Base-by-base conservation (phyloP, 37 sponge, comb jelly and placozoan genomes). In the Tethya wilhelma region DNA sequence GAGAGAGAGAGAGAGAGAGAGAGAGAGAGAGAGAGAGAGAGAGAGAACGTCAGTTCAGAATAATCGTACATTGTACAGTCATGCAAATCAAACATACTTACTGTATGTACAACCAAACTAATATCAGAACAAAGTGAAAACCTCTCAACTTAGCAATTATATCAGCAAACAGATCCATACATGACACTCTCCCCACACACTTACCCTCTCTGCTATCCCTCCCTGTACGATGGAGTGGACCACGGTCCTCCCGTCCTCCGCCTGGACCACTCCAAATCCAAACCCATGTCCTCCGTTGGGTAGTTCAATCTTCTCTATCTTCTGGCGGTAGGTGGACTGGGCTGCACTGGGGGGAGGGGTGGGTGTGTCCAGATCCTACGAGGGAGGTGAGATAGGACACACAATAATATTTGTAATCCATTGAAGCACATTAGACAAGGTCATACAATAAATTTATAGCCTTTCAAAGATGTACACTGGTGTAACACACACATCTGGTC, bases 251-350 rank as follows among this genome's bases (percentile, higher is more conserved):
- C 68, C 69, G 11, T 25, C 49, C 20, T 68, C 74, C 36, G 25
- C 46, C 2, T 49, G 43, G 22, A 80, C 69, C 38, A 90, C 57
- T 9, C 89, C 81, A 74, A 85, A 86, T 9, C 91, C 91, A 68
- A 84, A 90, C 19, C 81, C 86, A 17, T 49, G 46, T 11, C 89
- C 78, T 29, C 75, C 70, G 33, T 79, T 78, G 2, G 69, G 70
- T 20, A 90, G 53, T 60, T 77, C 83, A 58, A 90, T 80, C 4
- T 85, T 84, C 58, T 67, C 85, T 22, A 89, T 83, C 73, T 79
- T 65, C 45, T 78, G 84, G 4, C 36, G 89, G 41, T 42, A 36
- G 29, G 67, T 30, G 39, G 29, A 41, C 22, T 22, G 4, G 31
- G 53, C 56, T 53, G 56, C 17, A 53, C 17, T 14, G 38, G n/a